Conservation (phyloP, 2,797 vertebrate species). For the Macropodus opercularis region DNA sequence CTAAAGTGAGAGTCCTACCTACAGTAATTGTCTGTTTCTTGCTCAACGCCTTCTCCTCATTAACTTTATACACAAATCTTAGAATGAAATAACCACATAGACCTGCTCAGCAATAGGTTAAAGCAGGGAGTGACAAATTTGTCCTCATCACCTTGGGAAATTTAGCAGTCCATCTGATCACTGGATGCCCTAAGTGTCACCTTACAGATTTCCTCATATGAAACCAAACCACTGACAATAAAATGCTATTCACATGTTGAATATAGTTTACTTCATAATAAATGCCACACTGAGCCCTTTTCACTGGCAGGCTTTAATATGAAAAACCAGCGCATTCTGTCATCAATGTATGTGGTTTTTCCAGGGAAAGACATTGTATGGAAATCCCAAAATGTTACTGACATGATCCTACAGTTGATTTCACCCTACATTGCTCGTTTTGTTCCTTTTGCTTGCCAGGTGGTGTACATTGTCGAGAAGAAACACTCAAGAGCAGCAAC, state of each 20-base stretch:
- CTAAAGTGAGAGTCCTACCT: conserved; percentile 83
- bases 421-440: neutral
- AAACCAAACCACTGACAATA: neutral
- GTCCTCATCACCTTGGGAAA: neutral
- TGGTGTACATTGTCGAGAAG: conserved; percentile 92
- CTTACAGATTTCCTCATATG: neutral
- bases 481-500: conserved; percentile 94
- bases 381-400: neutral
- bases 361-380: neutral
- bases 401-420: neutral
- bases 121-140: neutral
- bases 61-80: accelerated
- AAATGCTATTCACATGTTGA: neutral
- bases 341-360: neutral
- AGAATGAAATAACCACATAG: neutral
- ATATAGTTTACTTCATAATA: neutral
- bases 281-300: neutral
- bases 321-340: neutral
- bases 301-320: neutral
- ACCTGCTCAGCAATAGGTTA: neutral
- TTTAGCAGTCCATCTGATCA: neutral
- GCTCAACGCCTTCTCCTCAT: neutral
- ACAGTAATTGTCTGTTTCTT: neutral
- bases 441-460: conserved; percentile 75
- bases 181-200: neutral